Conservation (phyloP, 1,140 invertebrate genomes). For the Zaprionus vittiger region DNA sequence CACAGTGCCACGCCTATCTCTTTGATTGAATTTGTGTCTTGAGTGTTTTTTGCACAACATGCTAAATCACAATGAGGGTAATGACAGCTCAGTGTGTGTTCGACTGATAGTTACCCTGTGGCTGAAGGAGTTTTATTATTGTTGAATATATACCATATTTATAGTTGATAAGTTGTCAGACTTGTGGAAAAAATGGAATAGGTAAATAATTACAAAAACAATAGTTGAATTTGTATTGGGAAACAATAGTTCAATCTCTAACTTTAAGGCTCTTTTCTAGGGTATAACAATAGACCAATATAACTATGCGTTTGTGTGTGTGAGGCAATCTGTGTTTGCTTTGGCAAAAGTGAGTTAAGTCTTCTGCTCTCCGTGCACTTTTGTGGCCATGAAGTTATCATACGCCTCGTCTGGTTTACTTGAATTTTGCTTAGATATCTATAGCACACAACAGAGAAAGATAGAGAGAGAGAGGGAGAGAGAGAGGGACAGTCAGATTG, state of each 20-base stretch:
- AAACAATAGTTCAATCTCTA: no score
- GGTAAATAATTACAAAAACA: no score
- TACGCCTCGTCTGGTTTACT: conserved; percentile 54
- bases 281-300: conserved; percentile 14
- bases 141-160: neutral
- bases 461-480: conserved; percentile 8
- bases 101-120: neutral
- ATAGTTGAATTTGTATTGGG: no score
- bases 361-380: conserved; percentile 11
- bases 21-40: conserved; percentile 74
- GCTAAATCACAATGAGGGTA: conserved; percentile 49
- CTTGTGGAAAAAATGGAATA: neutral
- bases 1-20: conserved; percentile 48
- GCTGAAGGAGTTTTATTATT: neutral
- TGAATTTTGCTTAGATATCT: conserved; percentile 20
- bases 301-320: conserved; percentile 2
- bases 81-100: neutral
- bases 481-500: neutral
- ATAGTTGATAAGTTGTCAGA: neutral
- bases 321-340: conserved; percentile 18
- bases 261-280: neutral
- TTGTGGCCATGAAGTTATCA: conserved; percentile 47
- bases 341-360: conserved; percentile 10
- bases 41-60: conserved; percentile 49
- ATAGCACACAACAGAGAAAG: neutral